These are phyloP conservation scores for Pampus argenteus DNA, from an alignment of 2,797 vertebrate genomes.

Conservation along the genomic window DNA sequence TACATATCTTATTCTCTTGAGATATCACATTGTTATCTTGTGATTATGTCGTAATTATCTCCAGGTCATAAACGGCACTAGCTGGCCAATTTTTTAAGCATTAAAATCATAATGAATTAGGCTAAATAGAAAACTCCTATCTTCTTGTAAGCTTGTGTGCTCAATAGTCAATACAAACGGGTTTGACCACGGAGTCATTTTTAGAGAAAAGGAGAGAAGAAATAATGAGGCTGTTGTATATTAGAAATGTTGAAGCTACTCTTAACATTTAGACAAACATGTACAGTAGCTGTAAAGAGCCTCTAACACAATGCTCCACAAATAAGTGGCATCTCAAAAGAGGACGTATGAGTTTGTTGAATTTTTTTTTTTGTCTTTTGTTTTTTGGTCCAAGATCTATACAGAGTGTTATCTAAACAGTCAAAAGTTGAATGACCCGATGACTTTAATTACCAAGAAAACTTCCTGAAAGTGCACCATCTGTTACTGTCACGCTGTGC, in stretches of 20 bases:
- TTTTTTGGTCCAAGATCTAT: slow-evolving; percentile 42
- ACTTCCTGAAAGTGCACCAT: not conserved
- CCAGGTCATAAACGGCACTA: not conserved
- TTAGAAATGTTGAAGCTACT: slow-evolving; percentile 25
- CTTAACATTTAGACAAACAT: slow-evolving; percentile 4
- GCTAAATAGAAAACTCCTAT: not conserved
- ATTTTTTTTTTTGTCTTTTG: slow-evolving; percentile 9
- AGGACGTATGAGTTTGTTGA: too few species aligned
- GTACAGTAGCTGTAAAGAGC: slow-evolving; percentile 37
- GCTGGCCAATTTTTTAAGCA: not conserved
- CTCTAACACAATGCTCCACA: slow-evolving; percentile 10
- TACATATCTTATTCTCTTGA: slow-evolving; percentile 45
- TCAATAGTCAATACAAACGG: too few species aligned
- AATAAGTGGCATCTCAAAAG: slow-evolving; percentile 3
- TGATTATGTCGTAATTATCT: slow-evolving; percentile 10
- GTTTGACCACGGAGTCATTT: not conserved
- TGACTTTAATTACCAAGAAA: not conserved
- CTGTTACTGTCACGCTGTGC: not conserved
- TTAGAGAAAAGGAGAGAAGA: not conserved
- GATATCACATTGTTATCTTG: slow-evolving; percentile 9
- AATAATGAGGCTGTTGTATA: not conserved
- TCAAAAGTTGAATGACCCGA: not conserved
- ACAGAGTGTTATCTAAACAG: slow-evolving; percentile 13
- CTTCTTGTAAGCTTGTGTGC: too few species aligned
- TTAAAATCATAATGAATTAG: not conserved